Evolutionary conservation across 2,797 vertebrate genomes (phyloP).

Genomic region (Paratrypauchen microcephalus): DNA sequence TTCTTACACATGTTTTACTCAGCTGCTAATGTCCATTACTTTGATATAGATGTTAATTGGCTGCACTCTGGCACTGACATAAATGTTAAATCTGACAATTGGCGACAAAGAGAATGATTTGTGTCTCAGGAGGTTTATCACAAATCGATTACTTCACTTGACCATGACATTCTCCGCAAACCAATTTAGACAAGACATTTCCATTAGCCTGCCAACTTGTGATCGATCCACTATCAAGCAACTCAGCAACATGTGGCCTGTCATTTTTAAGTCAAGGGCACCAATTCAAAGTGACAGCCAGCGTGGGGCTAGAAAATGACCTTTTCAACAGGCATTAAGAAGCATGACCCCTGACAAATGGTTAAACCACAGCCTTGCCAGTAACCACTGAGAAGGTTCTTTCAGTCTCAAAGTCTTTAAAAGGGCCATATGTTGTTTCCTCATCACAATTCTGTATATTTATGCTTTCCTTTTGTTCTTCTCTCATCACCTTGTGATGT

Average conservation of each 20-base stretch:
- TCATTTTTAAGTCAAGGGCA: background rate
- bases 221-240: background rate
- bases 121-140: background rate
- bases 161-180: conserved; percentile 3
- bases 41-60: background rate
- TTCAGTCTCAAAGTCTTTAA: no score
- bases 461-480: no score
- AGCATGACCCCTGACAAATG: background rate
- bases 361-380: background rate
- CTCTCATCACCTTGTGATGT: no score
- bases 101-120: conserved; percentile 12
- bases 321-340: background rate
- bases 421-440: no score
- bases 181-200: conserved; percentile 19
- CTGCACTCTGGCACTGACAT: background rate
- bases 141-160: conserved; percentile 20
- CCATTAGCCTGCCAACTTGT: background rate
- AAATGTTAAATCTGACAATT: conserved; percentile 7
- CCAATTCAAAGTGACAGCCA: background rate
- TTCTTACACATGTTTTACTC: background rate
- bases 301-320: background rate
- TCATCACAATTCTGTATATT: no score
- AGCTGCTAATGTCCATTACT: background rate
- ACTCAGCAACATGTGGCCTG: background rate
- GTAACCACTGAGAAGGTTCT: background rate